A percentile compares a stretch with the other conserved stretches of the same genome.
phyloP scores from a whole-genome alignment of 2,797 vertebrate species.

The Chrysocyon brachyurus region DNA sequence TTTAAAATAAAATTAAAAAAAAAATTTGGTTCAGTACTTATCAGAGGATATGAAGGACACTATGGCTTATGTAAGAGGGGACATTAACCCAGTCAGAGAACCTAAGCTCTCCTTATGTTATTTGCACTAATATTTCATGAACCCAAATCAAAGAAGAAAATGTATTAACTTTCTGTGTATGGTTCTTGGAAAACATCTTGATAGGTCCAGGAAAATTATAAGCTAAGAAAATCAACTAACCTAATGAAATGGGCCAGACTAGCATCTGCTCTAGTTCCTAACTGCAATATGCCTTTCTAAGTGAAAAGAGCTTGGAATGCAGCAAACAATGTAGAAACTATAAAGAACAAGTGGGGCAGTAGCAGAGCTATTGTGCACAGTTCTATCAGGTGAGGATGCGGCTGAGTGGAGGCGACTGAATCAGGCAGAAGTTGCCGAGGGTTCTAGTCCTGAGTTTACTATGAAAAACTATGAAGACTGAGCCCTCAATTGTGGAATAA shows the following conservation, averaged over 20 bases:
- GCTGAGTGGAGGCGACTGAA: neutral
- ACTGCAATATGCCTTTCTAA: neutral
- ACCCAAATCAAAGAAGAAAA: neutral
- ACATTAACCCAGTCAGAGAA: neutral
- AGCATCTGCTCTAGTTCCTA: constrained; percentile 22
- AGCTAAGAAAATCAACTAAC: constrained; percentile 13
- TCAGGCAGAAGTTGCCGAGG: neutral
- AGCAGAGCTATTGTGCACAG: neutral
- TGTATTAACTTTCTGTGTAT: neutral
- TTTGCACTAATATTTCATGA: constrained; percentile 12
- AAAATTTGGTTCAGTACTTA: neutral
- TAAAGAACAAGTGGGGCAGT: neutral
- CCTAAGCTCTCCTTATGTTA: neutral
- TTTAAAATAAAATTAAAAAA: too few relatives aligned
- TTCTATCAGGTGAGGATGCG: neutral
- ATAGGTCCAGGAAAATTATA: neutral
- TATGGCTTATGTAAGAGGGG: neutral
- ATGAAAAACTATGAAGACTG: neutral
- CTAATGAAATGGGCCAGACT: neutral
- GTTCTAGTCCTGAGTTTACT: neutral
- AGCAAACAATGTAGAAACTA: neutral
- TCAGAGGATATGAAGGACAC: neutral
- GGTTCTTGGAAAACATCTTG: neutral
- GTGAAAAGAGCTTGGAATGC: neutral
- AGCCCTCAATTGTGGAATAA: neutral